A percentile compares a stretch with the other conserved stretches of the same genome.
Evolutionary conservation across 2,888 invertebrate species (phyloP).

Genomic region (Tupiocoris notatus): DNA sequence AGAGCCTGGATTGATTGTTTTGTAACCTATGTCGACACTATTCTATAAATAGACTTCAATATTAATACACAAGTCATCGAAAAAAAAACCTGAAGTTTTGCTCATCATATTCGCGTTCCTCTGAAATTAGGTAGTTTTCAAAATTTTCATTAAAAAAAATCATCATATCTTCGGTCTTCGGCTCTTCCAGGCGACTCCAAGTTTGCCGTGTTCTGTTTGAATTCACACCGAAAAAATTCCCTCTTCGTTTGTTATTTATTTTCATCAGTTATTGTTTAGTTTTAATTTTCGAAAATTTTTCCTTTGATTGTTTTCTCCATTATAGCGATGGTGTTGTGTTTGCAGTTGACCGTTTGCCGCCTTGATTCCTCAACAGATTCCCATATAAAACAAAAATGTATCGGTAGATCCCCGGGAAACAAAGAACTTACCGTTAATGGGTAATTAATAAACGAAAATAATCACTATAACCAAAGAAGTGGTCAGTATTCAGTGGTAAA

Average conservation of each 20-base stretch:
- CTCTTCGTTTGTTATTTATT: background rate
- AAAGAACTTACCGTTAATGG: background rate
- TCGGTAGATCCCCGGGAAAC: background rate
- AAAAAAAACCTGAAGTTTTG: too few species aligned
- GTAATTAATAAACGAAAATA: background rate
- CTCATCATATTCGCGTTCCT: too few species aligned
- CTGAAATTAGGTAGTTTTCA: background rate
- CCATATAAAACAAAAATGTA: background rate
- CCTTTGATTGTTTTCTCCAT: constrained; percentile 10
- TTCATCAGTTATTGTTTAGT: background rate
- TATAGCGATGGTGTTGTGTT: constrained; percentile 34
- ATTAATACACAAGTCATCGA: too few species aligned
- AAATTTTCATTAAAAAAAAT: background rate
- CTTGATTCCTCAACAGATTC: constrained; percentile 28
- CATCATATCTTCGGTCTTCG: background rate
- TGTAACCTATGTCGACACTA: too few species aligned
- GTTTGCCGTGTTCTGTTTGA: constrained; percentile 28
- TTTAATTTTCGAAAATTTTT: constrained; percentile 14
- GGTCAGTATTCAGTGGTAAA: background rate
- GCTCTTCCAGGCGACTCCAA: constrained; percentile 20
- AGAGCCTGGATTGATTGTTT: background rate
- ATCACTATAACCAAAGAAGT: background rate
- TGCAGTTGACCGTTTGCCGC: constrained; percentile 25
- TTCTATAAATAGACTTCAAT: too few species aligned
- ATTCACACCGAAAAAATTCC: background rate